Conservation (phyloP, 1,140 invertebrate species). For the Papilio glaucus region DNA sequence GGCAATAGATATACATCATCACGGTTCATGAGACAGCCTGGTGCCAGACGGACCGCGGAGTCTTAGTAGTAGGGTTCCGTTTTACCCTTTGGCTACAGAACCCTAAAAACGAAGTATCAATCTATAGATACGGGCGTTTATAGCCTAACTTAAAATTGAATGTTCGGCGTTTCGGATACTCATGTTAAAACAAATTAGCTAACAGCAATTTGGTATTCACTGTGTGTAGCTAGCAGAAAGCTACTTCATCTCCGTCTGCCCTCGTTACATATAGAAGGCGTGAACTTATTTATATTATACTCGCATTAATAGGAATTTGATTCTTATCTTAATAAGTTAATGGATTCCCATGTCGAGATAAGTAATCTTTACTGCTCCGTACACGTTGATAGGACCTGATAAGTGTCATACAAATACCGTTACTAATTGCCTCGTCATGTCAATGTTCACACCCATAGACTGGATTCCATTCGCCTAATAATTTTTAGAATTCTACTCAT, state of each 20-base stretch:
- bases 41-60: too few species aligned
- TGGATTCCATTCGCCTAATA: not conserved
- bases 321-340: slow-evolving; percentile 14
- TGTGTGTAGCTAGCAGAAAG: too few species aligned
- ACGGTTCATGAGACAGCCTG: too few species aligned
- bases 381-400: slow-evolving; percentile 4
- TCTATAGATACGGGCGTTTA: too few species aligned
- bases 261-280: not conserved
- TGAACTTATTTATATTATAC: not conserved
- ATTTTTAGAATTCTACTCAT: not conserved
- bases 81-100: too few species aligned
- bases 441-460: not conserved
- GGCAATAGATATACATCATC: too few species aligned
- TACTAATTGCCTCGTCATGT: slow-evolving; percentile 10
- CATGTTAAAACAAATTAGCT: too few species aligned
- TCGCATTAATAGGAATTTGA: not conserved
- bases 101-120: too few species aligned
- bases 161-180: too few species aligned
- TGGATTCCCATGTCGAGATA: slow-evolving; percentile 1
- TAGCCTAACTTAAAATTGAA: too few species aligned
- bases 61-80: too few species aligned
- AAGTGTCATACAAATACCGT: not conserved
- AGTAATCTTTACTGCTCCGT: not conserved
- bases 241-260: not conserved
- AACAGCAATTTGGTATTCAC: too few species aligned